A percentile compares a stretch with the other conserved stretches of the same genome.
Evolutionary conservation across 2,113 vertebrate genomes (phyloP).

Genomic region (Limnothrissa miodon): DNA sequence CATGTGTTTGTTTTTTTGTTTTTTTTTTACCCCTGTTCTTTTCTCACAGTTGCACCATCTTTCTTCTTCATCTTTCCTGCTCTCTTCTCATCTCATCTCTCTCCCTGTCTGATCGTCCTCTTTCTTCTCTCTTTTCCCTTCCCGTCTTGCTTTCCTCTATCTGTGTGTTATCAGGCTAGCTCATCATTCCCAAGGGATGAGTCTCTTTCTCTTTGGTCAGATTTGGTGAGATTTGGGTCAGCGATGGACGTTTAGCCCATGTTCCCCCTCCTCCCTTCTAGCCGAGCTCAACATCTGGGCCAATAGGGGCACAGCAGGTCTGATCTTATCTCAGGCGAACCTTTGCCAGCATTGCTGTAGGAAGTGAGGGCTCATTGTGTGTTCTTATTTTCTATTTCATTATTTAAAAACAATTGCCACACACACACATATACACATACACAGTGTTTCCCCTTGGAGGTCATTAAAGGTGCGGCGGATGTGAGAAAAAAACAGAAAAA

Average conservation of each 20-base stretch:
- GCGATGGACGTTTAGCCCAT: neutral
- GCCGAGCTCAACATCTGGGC: neutral
- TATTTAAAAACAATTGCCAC: neutral
- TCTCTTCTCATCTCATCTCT: constrained; percentile 17
- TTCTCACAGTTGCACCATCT: constrained; percentile 29
- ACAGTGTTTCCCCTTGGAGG: no score
- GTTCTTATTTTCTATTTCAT: neutral
- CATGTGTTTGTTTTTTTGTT: constrained; percentile 28
- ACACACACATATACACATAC: neutral
- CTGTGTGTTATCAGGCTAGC: neutral
- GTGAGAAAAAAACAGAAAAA: no score
- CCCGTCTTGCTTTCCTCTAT: neutral
- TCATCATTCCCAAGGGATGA: neutral
- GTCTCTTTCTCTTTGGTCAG: neutral
- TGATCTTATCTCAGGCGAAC: neutral
- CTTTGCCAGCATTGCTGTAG: neutral
- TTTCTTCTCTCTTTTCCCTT: neutral
- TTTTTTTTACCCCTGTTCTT: constrained; percentile 3
- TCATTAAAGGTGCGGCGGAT: no score
- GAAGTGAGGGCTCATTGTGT: neutral
- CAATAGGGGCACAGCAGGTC: neutral
- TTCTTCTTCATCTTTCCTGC: constrained; percentile 24
- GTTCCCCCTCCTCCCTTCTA: neutral
- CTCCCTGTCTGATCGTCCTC: neutral
- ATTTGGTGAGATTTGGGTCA: constrained; percentile 17